Base-by-base conservation (phyloP, 2,797 vertebrate genomes). In the Alauda arvensis region DNA sequence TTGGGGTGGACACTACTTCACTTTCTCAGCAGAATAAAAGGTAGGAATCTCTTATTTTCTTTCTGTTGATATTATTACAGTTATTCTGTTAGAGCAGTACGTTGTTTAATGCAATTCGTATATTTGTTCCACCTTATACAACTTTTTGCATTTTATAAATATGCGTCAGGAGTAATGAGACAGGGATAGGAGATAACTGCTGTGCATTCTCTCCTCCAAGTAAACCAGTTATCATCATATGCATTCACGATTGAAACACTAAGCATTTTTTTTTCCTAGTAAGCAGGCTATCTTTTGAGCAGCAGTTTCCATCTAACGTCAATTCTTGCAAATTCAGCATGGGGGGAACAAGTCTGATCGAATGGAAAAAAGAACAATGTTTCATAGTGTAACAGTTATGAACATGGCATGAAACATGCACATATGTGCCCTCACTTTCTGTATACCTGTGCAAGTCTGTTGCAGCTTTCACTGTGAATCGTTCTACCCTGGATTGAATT, bases 1-100 rank as follows among this genome's bases (percentile, higher is more conserved):
- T 90, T 94, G 88, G 89, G 62, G 91, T 93, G 96, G 93, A 96
- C 93, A 31, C 85, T 90, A 94, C 95, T 96, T 91, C 94, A 88
- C 80, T 94, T 93, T 92, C 90, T 84, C 95, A 94, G 91, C 93
- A 70, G 78, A 88, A 88, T 94, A 88, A 94, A 96, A 97, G 97
- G 97, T 98, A 97, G 96, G 97, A 95, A 51, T 61, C 75, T 80
- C 63, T 77, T 79, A 40, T 71, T 91, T 72, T 45, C 40, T 80
- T 88, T 93, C 37, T 72, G 15, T 59, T 43, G 8, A 8, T 63
- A 21, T 34, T 70, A 37, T 51, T 33, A 8, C n/a, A 24, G 13
- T 33, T 53, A 42, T 25, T 48, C 10, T 13, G 49, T 42, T 16
- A n/a, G 31, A 70, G 26, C 29, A 60, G 29, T 42, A 19, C 21